phyloP scores from a whole-genome alignment of 2,113 vertebrate genomes.

The Lophius piscatorius region DNA sequence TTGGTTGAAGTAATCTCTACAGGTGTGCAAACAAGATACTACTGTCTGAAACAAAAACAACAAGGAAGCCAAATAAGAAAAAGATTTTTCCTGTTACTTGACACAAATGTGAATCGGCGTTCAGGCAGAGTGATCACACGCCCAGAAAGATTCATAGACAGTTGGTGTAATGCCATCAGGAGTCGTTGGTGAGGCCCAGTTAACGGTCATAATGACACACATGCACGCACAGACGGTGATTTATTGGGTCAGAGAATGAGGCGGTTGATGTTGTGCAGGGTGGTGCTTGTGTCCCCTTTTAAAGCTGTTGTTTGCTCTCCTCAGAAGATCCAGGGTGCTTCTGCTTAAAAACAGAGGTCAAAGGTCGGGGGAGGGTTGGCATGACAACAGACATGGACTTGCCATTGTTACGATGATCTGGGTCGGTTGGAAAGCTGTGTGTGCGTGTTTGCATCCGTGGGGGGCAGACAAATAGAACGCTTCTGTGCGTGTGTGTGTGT shows the following conservation, averaged over 20 bases:
- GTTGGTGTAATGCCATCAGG: too few species aligned
- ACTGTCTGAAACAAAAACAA: too few species aligned
- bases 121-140: too few species aligned
- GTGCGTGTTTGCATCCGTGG: constrained; percentile 22
- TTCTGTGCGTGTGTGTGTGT: constrained; percentile 15
- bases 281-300: constrained; percentile 18
- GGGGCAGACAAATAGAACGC: not conserved
- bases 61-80: too few species aligned
- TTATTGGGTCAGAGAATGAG: constrained; percentile 61
- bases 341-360: constrained; percentile 58
- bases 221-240: constrained; percentile 29
- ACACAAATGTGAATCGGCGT: too few species aligned
- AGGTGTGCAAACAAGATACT: too few species aligned
- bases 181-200: not conserved
- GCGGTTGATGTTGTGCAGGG: constrained; percentile 23
- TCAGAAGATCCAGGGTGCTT: constrained; percentile 33
- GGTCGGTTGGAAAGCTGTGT: constrained; percentile 40
- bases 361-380: constrained; percentile 54
- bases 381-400: constrained; percentile 61
- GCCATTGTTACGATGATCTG: constrained; percentile 54
- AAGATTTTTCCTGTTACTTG: too few species aligned
- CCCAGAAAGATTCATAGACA: too few species aligned
- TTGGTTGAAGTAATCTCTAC: too few species aligned
- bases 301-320: constrained; percentile 5
- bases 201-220: constrained; percentile 20